Evolutionary conservation across 2,888 invertebrate species (phyloP), one percentile per base, ranked within the genome.

Genomic region (Hypomecis punctinalis): DNA sequence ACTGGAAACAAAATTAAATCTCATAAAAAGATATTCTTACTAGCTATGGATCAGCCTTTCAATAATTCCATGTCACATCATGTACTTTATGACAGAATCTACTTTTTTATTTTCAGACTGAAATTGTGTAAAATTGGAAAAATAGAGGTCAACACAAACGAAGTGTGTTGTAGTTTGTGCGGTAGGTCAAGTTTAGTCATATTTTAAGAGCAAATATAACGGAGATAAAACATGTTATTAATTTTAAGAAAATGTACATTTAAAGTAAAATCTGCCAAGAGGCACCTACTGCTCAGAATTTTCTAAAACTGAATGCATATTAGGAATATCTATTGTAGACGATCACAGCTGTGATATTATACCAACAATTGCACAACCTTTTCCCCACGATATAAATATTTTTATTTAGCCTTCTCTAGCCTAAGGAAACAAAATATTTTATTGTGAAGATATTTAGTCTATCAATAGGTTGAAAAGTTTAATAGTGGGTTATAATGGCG

Each of bases 1-100:
- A 65, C 57, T 61, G 61, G 61, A 43, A 60, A 52, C 52, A 60
- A 57, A 2, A 43, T 57, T 49, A 40, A 67, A 64, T 68, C 59
- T 68, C 64, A 39, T 35, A 5, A 36, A n/a, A 49, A 49, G 13
- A 36, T 43, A 63, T 11, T 10, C 39, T 45, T 63, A 63, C 48
- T 45, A 48, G 42, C 58, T 59, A 63, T 7, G n/a, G 58, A 48
- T 66, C 58, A 61, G 54, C 43, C 56, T 62, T 58, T 43, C 37
- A 11, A 59, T 42, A 54, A 48, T 51, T 51, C 49, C 39, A 47
- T 47, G 56, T 37, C 45, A 59, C 58, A 55, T 35, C 53, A 61
- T 55, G 55, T 39, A 37, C 47, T 42, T 46, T 36, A 42, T 39
- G 49, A 51, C 49, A 49, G 47, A 55, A 37, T 48, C 48, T 40